A percentile compares a stretch with the other conserved stretches of the same genome.
Evolutionary conservation across 2,888 invertebrate species (phyloP).

Genomic region (Folsomia candida): DNA sequence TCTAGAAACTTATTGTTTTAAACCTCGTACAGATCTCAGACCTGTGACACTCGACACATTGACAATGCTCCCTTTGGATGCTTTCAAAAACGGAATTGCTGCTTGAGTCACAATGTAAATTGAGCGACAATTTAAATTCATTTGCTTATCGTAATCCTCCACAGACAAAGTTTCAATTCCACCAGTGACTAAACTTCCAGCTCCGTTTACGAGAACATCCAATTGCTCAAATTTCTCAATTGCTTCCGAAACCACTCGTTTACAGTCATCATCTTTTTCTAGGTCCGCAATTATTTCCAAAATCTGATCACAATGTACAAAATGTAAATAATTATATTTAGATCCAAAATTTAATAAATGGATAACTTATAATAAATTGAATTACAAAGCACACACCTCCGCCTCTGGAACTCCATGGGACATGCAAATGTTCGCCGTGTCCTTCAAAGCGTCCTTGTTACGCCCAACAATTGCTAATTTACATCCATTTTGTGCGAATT

Average conservation of each 20-base stretch:
- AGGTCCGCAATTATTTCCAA: conserved; percentile 37
- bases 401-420: no score
- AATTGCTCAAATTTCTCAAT: conserved; percentile 37
- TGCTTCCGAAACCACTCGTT: conserved; percentile 37
- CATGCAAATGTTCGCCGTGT: conserved; percentile 51
- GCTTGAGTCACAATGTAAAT: conserved; percentile 68
- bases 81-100: conserved; percentile 79
- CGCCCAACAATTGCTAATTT: conserved; percentile 67
- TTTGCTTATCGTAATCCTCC: conserved; percentile 82
- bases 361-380: no score
- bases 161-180: conserved; percentile 80
- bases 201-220: conserved; percentile 63
- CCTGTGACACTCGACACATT: conserved; percentile 82
- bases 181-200: conserved; percentile 79
- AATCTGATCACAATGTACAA: no score
- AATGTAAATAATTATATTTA: no score
- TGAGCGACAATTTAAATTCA: conserved; percentile 81
- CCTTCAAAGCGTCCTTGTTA: conserved; percentile 62
- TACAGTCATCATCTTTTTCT: conserved; percentile 39
- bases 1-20: no score
- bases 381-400: no score
- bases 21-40: conserved; percentile 65
- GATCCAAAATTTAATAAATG: no score
- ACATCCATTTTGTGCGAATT: conserved; percentile 72
- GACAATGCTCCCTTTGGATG: conserved; percentile 79